A percentile compares a stretch with the other conserved stretches of the same genome.
These are phyloP conservation scores for Saxicola maurus DNA, from an alignment of 2,797 vertebrate species.

Conservation along the genomic window DNA sequence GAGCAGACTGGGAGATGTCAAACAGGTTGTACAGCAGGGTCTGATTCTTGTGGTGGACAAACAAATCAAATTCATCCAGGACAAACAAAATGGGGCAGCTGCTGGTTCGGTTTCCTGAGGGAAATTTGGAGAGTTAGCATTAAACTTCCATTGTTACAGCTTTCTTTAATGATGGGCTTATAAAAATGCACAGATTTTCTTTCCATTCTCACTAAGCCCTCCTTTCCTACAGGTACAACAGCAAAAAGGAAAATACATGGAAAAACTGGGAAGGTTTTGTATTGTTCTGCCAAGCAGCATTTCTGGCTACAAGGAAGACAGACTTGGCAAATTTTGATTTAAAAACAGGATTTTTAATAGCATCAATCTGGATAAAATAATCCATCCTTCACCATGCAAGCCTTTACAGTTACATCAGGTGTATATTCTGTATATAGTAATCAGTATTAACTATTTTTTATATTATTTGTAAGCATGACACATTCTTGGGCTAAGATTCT, in stretches of 20 bases:
- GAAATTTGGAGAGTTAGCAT: neutral
- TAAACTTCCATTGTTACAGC: neutral
- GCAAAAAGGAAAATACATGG: neutral
- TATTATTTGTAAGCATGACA: neutral
- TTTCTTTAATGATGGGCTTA: neutral
- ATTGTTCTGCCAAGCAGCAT: neutral
- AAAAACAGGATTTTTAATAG: neutral
- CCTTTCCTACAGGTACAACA: fast-evolving
- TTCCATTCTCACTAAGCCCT: neutral
- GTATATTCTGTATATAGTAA: fast-evolving
- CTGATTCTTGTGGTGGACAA: conserved; percentile 96
- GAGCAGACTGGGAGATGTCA: conserved; percentile 92
- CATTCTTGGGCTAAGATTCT: neutral
- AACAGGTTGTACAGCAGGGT: conserved; percentile 95
- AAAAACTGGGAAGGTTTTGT: neutral
- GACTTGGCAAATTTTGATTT: neutral
- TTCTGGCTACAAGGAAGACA: neutral
- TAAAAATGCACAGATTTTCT: neutral
- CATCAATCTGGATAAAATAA: neutral
- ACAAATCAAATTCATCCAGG: conserved; percentile 97
- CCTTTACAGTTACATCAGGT: neutral
- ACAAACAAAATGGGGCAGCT: conserved; percentile 90
- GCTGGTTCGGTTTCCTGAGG: conserved; percentile 82
- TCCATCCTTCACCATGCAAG: neutral
- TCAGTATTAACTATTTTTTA: neutral